Evolutionary conservation across 2,888 invertebrate species (phyloP), one percentile per base, ranked within the genome.

Genomic region (Isoperla grammatica): DNA sequence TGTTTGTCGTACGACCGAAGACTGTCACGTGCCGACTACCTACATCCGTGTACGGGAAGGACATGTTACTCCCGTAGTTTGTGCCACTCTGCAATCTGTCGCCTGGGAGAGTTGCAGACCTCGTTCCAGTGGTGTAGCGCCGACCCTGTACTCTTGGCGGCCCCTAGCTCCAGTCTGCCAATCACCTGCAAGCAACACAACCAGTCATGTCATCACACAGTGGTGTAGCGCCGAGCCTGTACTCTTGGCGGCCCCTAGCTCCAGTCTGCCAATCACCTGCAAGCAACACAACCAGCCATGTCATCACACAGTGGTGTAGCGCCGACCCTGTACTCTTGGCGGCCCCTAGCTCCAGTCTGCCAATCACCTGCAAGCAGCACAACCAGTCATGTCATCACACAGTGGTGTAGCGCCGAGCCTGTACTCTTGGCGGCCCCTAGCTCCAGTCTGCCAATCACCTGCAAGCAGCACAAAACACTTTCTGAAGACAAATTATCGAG

Each of bases 51-150:
- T n/a, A n/a, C n/a, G n/a, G n/a, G 29, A 29, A 19, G n/a, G 48
- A 43, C n/a, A n/a, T 6, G 48, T 55, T 61, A 94, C 83, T 94
- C 94, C 76, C 90, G 87, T 69, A 98, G 83, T 79, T 96, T 95
- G 82, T 99, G 98, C 98, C 98, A 99, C 78, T 98, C 96, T 66
- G 98, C 98, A 73, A 98, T 96, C 81, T 98, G 98, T 66, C 97
- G 87, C 68, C 96, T 86, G 56, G 97, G 96, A 67, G 95, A 95
- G 73, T 90, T 94, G 80, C 95, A 91, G 67, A 97, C 95, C 80
- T 97, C 96, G 71, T 90, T 91, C 97, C 97, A 98, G 78, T 98
- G 98, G 72, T 91, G 93, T 17, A 90, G 80, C 56, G 93, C 90
- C 63, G 90, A 85, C 67, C 91, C 91, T 61, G 81, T 80, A 61